A percentile compares a stretch with the other conserved stretches of the same genome.
These are phyloP conservation scores for Heterotilapia buettikoferi DNA, from an alignment of 2,113 vertebrate genomes.

Conservation along the genomic window DNA sequence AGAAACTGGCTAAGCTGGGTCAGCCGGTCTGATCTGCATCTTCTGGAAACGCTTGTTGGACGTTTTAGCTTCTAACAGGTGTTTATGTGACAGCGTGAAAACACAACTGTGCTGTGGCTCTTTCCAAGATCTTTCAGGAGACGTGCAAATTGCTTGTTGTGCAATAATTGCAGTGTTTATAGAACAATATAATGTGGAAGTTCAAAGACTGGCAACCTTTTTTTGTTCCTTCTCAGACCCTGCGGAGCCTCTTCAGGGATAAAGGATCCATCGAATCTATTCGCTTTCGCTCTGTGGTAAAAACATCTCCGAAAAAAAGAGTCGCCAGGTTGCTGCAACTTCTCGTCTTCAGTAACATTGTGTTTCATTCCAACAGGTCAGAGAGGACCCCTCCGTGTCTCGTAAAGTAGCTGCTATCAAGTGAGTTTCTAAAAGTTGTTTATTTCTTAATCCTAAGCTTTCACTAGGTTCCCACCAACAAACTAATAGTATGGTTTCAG, in stretches of 20 bases:
- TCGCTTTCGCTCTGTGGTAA: constrained; percentile 90
- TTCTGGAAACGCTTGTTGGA: background rate
- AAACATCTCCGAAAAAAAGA: background rate
- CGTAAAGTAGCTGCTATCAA: constrained; percentile 86
- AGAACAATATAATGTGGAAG: background rate
- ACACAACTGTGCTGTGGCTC: background rate
- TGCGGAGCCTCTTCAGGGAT: constrained; percentile 80
- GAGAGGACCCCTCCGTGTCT: constrained; percentile 80
- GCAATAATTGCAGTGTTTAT: background rate
- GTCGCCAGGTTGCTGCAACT: background rate
- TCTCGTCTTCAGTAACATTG: background rate
- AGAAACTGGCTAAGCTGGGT: background rate
- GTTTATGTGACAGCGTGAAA: background rate
- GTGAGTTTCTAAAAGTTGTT: constrained; percentile 66
- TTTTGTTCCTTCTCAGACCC: constrained; percentile 61
- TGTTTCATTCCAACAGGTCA: constrained; percentile 71
- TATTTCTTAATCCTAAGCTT: background rate
- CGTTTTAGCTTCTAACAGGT: background rate
- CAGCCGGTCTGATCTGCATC: background rate
- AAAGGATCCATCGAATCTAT: constrained; percentile 84
- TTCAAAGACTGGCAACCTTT: background rate
- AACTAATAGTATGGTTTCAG: background rate
- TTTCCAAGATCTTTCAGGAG: background rate
- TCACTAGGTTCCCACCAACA: background rate
- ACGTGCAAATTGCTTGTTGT: background rate